Percentiles rank a stretch among this genome's conserved stretches.
Conservation (phyloP, 2,888 invertebrate genomes). For the Pinctada fucata region DNA sequence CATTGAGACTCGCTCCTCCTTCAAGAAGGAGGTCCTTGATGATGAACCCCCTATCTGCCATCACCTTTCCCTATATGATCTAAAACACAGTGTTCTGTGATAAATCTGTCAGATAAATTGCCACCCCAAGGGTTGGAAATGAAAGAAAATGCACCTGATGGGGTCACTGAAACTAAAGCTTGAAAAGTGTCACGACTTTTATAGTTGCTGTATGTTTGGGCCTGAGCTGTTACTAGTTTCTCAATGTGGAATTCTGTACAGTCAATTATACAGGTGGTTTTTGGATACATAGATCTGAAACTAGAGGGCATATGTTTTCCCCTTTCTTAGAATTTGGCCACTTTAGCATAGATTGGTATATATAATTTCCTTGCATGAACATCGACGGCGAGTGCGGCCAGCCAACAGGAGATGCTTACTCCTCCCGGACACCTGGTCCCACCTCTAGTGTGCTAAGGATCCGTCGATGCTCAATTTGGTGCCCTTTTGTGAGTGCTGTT, state of each 20-base stretch:
- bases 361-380: no score
- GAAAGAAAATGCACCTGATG: slow-evolving; percentile 25
- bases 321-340: background rate
- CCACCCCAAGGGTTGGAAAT: slow-evolving; percentile 24
- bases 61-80: slow-evolving; percentile 24
- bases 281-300: background rate
- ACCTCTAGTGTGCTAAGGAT: no score
- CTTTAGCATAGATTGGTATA: background rate
- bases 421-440: no score
- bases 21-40: slow-evolving; percentile 17
- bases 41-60: slow-evolving; percentile 21
- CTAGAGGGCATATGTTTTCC: background rate
- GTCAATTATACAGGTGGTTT: background rate
- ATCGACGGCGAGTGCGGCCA: no score
- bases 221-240: slow-evolving; percentile 2
- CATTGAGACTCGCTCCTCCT: slow-evolving; percentile 11
- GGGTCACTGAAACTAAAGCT: slow-evolving; percentile 18
- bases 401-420: no score
- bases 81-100: slow-evolving; percentile 15
- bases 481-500: no score
- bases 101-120: slow-evolving; percentile 30
- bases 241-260: slow-evolving; percentile 26
- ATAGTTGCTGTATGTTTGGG: slow-evolving; percentile 23
- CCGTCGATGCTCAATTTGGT: no score
- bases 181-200: slow-evolving; percentile 22